phyloP scores from a whole-genome alignment of 2,113 vertebrate species.

The Siniperca chuatsi region DNA sequence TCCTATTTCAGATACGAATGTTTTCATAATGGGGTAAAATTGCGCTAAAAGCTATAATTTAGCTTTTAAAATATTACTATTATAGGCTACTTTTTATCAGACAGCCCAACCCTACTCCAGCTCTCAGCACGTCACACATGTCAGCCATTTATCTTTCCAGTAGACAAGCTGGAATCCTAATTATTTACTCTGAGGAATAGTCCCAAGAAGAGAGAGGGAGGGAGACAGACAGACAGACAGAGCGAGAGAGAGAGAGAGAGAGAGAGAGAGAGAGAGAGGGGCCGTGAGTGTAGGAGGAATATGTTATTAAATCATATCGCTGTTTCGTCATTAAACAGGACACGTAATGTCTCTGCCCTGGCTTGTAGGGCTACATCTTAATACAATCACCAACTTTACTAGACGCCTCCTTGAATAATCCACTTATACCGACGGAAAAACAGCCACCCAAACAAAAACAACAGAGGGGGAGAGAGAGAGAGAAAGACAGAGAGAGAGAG shows the following conservation, averaged over 20 bases:
- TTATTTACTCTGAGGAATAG: slow-evolving; percentile 92
- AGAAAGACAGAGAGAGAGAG: no score
- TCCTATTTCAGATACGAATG: background rate
- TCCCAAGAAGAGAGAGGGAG: slow-evolving; percentile 55
- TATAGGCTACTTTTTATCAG: slow-evolving; percentile 14
- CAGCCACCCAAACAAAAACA: slow-evolving; percentile 74
- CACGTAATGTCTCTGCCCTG: slow-evolving; percentile 83
- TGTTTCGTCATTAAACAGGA: slow-evolving; percentile 85
- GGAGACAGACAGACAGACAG: background rate
- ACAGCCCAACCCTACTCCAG: slow-evolving; percentile 70
- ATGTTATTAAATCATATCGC: slow-evolving; percentile 90
- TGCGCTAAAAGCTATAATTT: no score
- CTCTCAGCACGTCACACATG: slow-evolving; percentile 92
- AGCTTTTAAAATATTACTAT: background rate
- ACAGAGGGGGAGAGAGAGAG: background rate
- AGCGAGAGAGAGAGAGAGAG: slow-evolving; percentile 32
- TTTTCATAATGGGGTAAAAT: background rate
- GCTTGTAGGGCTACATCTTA: slow-evolving; percentile 81
- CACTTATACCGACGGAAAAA: slow-evolving; percentile 68
- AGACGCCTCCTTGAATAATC: slow-evolving; percentile 80
- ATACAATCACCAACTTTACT: slow-evolving; percentile 85
- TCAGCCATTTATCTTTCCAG: slow-evolving; percentile 93
- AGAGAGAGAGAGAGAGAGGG: slow-evolving; percentile 40
- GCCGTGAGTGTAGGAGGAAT: slow-evolving; percentile 84
- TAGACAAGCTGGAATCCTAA: slow-evolving; percentile 91